Evolutionary conservation across 2,113 vertebrate species (phyloP).

Genomic region (Chaenocephalus aceratus): DNA sequence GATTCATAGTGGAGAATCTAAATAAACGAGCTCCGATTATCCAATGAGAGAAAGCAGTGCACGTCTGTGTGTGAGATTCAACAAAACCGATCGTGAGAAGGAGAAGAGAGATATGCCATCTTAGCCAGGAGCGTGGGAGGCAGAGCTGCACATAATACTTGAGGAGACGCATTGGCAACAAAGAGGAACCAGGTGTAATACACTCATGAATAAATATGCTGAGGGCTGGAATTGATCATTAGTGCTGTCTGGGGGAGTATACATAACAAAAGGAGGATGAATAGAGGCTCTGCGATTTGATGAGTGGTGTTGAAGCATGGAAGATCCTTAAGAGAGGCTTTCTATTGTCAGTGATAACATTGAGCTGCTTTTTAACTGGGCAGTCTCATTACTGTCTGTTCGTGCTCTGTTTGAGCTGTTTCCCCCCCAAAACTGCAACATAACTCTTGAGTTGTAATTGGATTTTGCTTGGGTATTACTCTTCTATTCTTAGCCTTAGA

Average conservation of each 20-base stretch:
- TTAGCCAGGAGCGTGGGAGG: slow-evolving; percentile 59
- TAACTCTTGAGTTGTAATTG: background rate
- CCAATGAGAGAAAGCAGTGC: slow-evolving; percentile 12
- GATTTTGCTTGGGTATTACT: background rate
- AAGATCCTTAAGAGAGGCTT: slow-evolving; percentile 47
- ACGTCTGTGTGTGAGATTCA: slow-evolving; percentile 7
- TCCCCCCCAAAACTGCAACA: background rate
- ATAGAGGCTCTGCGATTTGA: slow-evolving; percentile 53
- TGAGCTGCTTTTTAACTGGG: slow-evolving; percentile 20
- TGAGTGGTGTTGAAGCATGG: slow-evolving; percentile 46
- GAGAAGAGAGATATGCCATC: slow-evolving; percentile 49
- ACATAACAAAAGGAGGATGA: slow-evolving; percentile 37
- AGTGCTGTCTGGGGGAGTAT: slow-evolving; percentile 53
- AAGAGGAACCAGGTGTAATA: slow-evolving; percentile 74
- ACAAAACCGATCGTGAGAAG: slow-evolving; percentile 46
- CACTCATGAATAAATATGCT: slow-evolving; percentile 74
- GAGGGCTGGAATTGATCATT: slow-evolving; percentile 72
- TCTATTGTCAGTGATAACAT: slow-evolving; percentile 39
- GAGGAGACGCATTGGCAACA: slow-evolving; percentile 64
- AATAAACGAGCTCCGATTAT: slow-evolving; percentile 36
- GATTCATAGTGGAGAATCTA: background rate
- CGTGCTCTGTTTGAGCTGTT: slow-evolving; percentile 1
- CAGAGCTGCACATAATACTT: slow-evolving; percentile 61
- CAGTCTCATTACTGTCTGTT: slow-evolving; percentile 39
- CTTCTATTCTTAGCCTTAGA: background rate